Conservation (phyloP, 2,888 invertebrate species). For the Liodrosophila aerea region DNA sequence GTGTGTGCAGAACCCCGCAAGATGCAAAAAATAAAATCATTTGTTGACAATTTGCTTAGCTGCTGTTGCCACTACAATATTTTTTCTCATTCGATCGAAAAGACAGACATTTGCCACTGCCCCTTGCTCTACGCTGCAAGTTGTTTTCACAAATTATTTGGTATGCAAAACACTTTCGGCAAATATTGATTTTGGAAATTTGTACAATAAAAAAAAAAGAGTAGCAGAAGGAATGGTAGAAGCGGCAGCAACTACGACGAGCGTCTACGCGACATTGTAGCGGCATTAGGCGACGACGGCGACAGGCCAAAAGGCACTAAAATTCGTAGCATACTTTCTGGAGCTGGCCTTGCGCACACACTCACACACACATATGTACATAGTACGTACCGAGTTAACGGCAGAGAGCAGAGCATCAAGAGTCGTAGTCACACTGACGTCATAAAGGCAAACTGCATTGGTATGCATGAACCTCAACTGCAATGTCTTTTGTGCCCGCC, state of each 20-base stretch:
- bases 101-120: neutral
- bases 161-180: slow-evolving; percentile 80
- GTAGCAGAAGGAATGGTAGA: slow-evolving; percentile 36
- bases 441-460: slow-evolving; percentile 72
- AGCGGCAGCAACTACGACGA: neutral
- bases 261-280: neutral
- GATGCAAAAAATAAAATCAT: slow-evolving; percentile 66
- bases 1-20: slow-evolving; percentile 39
- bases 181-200: slow-evolving; percentile 80
- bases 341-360: slow-evolving; percentile 22
- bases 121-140: slow-evolving; percentile 41
- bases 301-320: slow-evolving; percentile 40
- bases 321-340: slow-evolving; percentile 65
- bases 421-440: slow-evolving; percentile 65
- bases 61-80: slow-evolving; percentile 76
- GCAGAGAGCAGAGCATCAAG: slow-evolving; percentile 30
- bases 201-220: slow-evolving; percentile 61
- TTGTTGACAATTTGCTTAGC: slow-evolving; percentile 78
- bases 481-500: slow-evolving; percentile 60
- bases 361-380: slow-evolving; percentile 17
- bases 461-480: slow-evolving; percentile 68
- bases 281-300: slow-evolving; percentile 11
- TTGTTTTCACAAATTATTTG: slow-evolving; percentile 74
- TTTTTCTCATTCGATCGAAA: slow-evolving; percentile 10
- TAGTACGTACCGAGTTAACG: no score